Base-by-base conservation (phyloP, 1,140 invertebrate genomes). In the Halesus radiatus region DNA sequence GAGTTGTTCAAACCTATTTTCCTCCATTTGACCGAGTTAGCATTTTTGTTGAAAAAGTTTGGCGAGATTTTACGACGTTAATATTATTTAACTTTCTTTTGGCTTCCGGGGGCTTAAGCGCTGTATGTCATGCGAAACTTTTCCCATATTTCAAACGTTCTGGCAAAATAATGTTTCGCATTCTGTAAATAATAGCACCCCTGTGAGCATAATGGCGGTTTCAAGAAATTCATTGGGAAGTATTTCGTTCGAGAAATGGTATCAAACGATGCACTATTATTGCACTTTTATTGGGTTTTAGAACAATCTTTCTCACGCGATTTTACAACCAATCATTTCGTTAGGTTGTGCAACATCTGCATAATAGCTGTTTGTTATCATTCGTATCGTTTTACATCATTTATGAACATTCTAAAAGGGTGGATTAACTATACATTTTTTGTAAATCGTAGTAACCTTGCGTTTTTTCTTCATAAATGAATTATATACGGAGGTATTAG, bases 11-110 rank as follows among this genome's bases (percentile, higher is more conserved):
- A 29, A 22, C 62, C 8, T 32, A 53, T 72, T 72, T 26, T 50
- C 68, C 68, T 72, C 50, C 68, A 72, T 72, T 72, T 50, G 68
- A 72, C 68, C 45, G 45, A 72, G 68, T 50, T 72, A 22, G 68
- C 20, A 53, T 26, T 23, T 53, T 72, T 72, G 18, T 23, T 72
- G 20, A 29, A 23, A 72, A 72, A 72, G 26, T 18, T 72, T 72
- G 13, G 45, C 52, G 23, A 32, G 32, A 23, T 72, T 72, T 72
- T 72, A 72, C 68, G 68, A 53, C 68, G 52, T 72, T 53, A 72
- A 72, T 72, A 72, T 72, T 72, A 52, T 72, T 72, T 72, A 72
- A 72, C 68, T 72, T 53, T 53, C 68, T 72, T 72, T 29, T 53
- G 54, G 68, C 68, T 72, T 72, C 68, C 68, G 68, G 68, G 68